Percentiles rank a stretch among this genome's conserved stretches.
phyloP scores from a whole-genome alignment of 2,888 invertebrate genomes.

The Ormyrus labotus region DNA sequence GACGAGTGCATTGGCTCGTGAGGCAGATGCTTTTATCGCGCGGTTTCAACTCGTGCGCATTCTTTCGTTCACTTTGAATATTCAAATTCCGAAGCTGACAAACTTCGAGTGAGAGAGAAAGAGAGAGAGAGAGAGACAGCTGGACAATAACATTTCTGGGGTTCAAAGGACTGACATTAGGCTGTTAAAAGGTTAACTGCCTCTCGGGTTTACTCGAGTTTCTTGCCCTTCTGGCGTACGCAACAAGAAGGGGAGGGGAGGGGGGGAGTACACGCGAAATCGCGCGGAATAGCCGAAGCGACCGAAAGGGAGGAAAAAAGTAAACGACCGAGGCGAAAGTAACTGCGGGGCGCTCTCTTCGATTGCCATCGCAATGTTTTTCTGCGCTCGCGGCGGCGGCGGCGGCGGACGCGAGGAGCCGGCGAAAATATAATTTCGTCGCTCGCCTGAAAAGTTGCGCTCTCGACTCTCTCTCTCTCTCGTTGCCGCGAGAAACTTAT shows the following conservation, averaged over 20 bases:
- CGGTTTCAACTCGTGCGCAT: constrained; percentile 13
- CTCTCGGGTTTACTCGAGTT: constrained; percentile 51
- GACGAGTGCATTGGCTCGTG: constrained; percentile 7
- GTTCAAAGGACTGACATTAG: constrained; percentile 38
- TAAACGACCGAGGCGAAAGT: background rate
- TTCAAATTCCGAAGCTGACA: constrained; percentile 20
- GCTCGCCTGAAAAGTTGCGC: constrained; percentile 6
- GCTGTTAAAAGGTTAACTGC: constrained; percentile 51
- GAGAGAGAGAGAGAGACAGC: too few species aligned
- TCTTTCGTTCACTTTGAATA: constrained; percentile 17
- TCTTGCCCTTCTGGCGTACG: constrained; percentile 49
- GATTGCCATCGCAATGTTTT: constrained; percentile 25
- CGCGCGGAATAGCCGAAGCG: background rate
- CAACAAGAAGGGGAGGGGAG: background rate
- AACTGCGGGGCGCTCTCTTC: constrained; percentile 12
- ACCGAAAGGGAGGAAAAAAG: background rate
- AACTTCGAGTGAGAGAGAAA: background rate
- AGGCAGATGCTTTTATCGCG: constrained; percentile 7
- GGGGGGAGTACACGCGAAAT: background rate
- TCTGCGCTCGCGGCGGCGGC: background rate
- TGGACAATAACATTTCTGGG: constrained; percentile 29
- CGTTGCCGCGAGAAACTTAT: constrained; percentile 8
- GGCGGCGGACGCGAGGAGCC: too few species aligned
- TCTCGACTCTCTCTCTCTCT: too few species aligned
- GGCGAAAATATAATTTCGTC: too few species aligned